phyloP scores from a whole-genome alignment of 2,797 vertebrate genomes.

The Urophycis tenuis region DNA sequence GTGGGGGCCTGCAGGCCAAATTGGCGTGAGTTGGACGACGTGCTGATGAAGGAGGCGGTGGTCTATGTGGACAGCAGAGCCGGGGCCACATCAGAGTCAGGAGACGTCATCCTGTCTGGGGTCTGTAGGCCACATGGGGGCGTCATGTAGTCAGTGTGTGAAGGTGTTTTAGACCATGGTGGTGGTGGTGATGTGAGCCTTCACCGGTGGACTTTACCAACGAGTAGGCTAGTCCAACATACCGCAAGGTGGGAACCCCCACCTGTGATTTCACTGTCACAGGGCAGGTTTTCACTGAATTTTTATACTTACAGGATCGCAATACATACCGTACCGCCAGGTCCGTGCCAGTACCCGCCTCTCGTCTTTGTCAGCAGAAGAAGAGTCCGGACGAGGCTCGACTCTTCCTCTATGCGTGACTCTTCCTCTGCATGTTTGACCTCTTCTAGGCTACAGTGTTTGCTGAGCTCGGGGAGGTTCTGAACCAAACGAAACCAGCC shows the following conservation, averaged over 20 bases:
- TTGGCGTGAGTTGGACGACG: slow-evolving; percentile 89
- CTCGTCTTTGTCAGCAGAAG: too few species aligned
- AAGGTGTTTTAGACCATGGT: too few species aligned
- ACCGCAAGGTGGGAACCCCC: too few species aligned
- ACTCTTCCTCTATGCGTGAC: neutral
- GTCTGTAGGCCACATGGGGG: slow-evolving; percentile 57
- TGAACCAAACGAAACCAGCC: slow-evolving; percentile 80
- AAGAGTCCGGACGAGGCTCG: too few species aligned
- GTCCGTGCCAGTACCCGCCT: too few species aligned
- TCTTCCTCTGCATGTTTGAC: neutral
- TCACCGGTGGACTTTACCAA: too few species aligned
- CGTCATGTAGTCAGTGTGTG: neutral
- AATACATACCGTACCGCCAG: too few species aligned
- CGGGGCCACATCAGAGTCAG: slow-evolving; percentile 79
- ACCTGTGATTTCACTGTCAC: too few species aligned
- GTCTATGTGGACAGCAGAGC: slow-evolving; percentile 88
- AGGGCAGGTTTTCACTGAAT: too few species aligned
- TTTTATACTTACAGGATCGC: too few species aligned
- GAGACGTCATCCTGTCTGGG: slow-evolving; percentile 87
- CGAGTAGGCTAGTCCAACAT: too few species aligned
- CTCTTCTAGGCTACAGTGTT: slow-evolving; percentile 78
- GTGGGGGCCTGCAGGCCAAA: slow-evolving; percentile 87
- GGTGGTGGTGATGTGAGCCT: too few species aligned
- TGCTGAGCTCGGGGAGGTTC: slow-evolving; percentile 88
- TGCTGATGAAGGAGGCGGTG: slow-evolving; percentile 78